phyloP scores from a whole-genome alignment of 2,797 vertebrate genomes.

The Phataginus tricuspis region DNA sequence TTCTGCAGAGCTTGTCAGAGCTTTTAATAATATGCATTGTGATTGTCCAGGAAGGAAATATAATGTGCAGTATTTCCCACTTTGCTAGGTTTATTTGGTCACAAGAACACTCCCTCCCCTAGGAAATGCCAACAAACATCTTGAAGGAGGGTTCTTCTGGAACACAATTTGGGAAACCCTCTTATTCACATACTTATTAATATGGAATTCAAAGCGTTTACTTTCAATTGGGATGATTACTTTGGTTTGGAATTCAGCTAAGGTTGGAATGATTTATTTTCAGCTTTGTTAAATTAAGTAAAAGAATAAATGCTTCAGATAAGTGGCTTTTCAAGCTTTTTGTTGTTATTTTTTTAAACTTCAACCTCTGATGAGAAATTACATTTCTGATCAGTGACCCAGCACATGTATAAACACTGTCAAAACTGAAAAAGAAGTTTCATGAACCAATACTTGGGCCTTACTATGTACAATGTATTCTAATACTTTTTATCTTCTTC shows the following conservation, averaged over 20 bases:
- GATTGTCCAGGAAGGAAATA: constrained; percentile 8
- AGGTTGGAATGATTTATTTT: constrained; percentile 45
- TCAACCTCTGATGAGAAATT: neutral
- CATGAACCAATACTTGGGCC: neutral
- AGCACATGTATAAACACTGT: neutral
- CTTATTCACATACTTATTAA: neutral
- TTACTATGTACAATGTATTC: neutral
- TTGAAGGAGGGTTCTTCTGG: neutral
- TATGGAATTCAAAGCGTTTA: constrained; percentile 28
- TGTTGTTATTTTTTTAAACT: neutral
- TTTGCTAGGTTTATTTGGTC: constrained; percentile 4
- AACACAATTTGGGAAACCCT: neutral
- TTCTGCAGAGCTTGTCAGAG: constrained; percentile 20
- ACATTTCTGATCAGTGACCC: neutral
- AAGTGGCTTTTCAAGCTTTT: neutral
- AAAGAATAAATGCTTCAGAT: neutral
- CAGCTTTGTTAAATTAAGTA: constrained; percentile 18
- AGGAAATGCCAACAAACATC: neutral
- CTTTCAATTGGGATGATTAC: neutral
- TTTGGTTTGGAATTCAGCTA: constrained; percentile 4
- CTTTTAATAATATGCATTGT: neutral
- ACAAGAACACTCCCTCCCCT: neutral
- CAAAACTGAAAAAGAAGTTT: constrained; percentile 12
- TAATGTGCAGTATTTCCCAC: neutral
- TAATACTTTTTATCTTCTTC: neutral